phyloP scores from a whole-genome alignment of 2,888 invertebrate species.

The Nephrotoma guestfalica region DNA sequence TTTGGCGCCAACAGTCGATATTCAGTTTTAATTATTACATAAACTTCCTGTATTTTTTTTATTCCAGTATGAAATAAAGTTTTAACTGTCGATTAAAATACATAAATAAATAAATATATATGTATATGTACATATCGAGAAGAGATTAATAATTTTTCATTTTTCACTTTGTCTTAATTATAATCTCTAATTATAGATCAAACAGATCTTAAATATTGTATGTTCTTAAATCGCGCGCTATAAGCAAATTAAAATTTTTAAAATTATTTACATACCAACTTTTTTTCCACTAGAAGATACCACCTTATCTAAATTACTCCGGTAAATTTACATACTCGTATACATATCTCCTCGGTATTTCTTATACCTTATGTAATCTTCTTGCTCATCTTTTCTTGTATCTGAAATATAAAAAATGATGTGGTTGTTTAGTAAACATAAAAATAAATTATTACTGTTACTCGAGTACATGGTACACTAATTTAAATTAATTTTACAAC shows the following conservation, averaged over 20 bases:
- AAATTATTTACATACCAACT: not conserved
- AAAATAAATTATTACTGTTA: not conserved
- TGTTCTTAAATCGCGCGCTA: not conserved
- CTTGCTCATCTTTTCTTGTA: not conserved
- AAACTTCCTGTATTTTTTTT: constrained; percentile 1
- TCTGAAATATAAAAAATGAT: not conserved
- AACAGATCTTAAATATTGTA: not conserved
- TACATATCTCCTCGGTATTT: not conserved
- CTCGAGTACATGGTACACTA: not conserved
- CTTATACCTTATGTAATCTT: not conserved
- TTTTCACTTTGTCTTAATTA: not conserved
- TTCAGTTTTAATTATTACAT: constrained; percentile 4
- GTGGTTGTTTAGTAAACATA: not conserved
- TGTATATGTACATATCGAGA: not conserved
- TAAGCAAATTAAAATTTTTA: not conserved
- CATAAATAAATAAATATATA: not conserved
- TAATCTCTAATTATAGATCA: not conserved
- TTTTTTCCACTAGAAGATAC: not conserved
- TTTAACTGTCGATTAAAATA: not conserved
- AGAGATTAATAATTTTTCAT: not conserved
- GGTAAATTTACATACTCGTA: not conserved
- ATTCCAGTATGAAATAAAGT: not conserved
- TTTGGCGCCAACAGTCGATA: constrained; percentile 5
- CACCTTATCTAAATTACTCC: not conserved
- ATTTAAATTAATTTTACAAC: not conserved